Evolutionary conservation across 2,113 vertebrate genomes (phyloP).

Genomic region (Ailurus styani): DNA sequence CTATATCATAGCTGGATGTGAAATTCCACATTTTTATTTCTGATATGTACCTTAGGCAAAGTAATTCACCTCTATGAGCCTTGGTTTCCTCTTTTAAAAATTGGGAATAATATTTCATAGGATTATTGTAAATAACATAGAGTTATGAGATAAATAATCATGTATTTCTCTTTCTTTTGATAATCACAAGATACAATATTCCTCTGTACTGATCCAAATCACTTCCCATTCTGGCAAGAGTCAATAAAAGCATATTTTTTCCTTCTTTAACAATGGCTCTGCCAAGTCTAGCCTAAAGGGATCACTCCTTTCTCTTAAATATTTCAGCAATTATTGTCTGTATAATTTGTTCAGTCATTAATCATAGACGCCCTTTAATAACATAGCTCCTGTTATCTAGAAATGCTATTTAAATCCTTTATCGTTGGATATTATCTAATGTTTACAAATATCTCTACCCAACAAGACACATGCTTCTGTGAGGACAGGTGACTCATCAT

Average conservation of each 20-base stretch:
- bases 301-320: neutral
- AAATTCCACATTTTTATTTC: neutral
- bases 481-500: neutral
- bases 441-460: neutral
- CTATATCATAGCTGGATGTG: neutral
- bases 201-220: neutral
- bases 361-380: neutral
- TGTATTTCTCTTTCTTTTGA: neutral
- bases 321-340: neutral
- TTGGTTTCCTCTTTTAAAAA: neutral
- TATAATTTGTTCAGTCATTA: neutral
- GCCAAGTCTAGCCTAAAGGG: neutral
- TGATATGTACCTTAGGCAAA: neutral
- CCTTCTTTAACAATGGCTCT: neutral
- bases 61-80: neutral
- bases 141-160: neutral
- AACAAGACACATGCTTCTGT: neutral
- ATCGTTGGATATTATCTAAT: neutral
- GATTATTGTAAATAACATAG: neutral
- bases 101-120: too few relatives aligned
- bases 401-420: neutral
- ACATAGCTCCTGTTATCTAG: neutral
- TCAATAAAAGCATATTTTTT: neutral
- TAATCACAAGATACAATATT: neutral
- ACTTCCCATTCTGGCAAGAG: neutral